Evolutionary conservation across 2,888 invertebrate species (phyloP).

Genomic region (Stratiomys singularior): DNA sequence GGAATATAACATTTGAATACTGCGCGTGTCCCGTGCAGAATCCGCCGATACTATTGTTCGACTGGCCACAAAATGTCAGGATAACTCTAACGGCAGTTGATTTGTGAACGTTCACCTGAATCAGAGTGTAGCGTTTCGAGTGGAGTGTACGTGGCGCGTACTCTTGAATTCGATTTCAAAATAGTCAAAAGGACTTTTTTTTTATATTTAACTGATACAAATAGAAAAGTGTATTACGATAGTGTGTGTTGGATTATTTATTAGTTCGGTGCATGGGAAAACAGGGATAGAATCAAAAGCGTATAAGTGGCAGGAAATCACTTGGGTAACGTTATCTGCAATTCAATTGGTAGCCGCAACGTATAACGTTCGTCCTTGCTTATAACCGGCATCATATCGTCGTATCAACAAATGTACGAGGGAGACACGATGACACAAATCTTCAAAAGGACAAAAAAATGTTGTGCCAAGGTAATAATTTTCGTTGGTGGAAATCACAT

Average conservation of each 20-base stretch:
- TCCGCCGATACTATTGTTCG: background rate
- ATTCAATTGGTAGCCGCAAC: background rate
- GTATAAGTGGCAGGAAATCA: background rate
- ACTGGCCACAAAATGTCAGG: background rate
- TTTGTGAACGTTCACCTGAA: conserved; percentile 40
- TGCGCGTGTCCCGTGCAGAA: conserved; percentile 28
- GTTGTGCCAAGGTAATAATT: conserved; percentile 62
- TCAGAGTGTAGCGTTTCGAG: background rate
- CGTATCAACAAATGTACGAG: conserved; percentile 47
- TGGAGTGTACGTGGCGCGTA: conserved; percentile 23
- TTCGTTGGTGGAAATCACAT: background rate
- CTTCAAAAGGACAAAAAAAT: conserved; percentile 63
- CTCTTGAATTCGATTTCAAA: background rate
- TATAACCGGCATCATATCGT: conserved; percentile 24
- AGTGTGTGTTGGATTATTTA: background rate
- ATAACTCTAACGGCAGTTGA: conserved; percentile 9
- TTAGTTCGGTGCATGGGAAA: background rate
- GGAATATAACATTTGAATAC: background rate
- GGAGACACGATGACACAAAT: conserved; percentile 60
- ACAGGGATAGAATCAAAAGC: background rate
- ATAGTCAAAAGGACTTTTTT: background rate
- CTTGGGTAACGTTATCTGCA: background rate
- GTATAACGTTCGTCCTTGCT: conserved; percentile 4
- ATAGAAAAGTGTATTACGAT: background rate
- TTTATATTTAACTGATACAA: background rate